These are phyloP conservation scores for Hemibates koningsi DNA, from an alignment of 2,113 vertebrate genomes.

Conservation along the genomic window DNA sequence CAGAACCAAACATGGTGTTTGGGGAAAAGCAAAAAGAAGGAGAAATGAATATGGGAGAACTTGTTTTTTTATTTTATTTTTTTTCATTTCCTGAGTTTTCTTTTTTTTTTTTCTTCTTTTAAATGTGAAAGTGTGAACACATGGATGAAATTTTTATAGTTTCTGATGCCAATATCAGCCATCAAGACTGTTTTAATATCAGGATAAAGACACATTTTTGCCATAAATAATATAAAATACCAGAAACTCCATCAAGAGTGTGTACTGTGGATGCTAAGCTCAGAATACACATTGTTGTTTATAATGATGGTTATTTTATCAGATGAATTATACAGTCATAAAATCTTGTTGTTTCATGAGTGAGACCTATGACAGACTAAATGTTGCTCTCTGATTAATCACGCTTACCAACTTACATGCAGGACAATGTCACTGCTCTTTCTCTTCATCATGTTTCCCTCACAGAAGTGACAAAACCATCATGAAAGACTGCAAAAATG, in stretches of 20 bases:
- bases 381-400: not conserved
- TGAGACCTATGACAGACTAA: not conserved
- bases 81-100: not conserved
- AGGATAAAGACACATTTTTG: not conserved
- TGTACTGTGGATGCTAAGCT: not conserved
- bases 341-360: not conserved
- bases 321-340: not conserved
- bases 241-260: not conserved
- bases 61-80: not conserved
- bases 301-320: not conserved
- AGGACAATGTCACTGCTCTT: not conserved
- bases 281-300: not conserved
- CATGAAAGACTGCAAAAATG: not conserved
- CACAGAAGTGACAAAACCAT: not conserved
- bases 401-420: not conserved
- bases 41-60: not conserved
- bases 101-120: not conserved
- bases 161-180: not conserved
- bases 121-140: not conserved
- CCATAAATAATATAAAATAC: not conserved
- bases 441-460: not conserved
- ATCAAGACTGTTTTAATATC: not conserved
- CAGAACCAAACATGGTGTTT: not conserved
- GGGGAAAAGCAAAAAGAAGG: not conserved
- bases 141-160: not conserved